These are phyloP conservation scores for Sorex maritimensis DNA, from an alignment of 2,797 vertebrate species.

Conservation along the genomic window DNA sequence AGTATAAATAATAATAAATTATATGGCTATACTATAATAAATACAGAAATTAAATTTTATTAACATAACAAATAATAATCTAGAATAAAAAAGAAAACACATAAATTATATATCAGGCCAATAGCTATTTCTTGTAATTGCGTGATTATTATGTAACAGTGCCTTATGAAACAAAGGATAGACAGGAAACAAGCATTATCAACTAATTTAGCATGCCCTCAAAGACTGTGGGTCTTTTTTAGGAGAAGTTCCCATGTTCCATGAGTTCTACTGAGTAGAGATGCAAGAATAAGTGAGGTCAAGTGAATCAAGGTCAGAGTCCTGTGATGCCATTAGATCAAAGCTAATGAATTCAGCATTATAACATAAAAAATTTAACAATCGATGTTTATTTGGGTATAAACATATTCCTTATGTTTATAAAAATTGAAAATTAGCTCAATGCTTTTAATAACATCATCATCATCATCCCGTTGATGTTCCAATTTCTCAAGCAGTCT, in stretches of 20 bases:
- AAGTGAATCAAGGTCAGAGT: neutral
- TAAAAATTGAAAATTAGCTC: neutral
- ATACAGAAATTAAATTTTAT: neutral
- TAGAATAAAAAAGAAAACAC: constrained; percentile 28
- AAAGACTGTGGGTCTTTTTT: neutral
- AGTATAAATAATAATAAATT: constrained; percentile 20
- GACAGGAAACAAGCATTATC: neutral
- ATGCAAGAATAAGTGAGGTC: neutral
- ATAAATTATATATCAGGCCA: neutral
- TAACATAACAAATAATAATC: constrained; percentile 21
- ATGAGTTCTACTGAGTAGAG: neutral
- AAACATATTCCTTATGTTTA: neutral
- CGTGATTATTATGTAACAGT: neutral
- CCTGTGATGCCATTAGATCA: neutral
- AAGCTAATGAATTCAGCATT: neutral
- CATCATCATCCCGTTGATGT: no score
- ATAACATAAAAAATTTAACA: neutral
- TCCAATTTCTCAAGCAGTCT: no score
- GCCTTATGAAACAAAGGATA: neutral
- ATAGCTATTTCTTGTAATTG: neutral
- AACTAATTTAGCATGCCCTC: neutral
- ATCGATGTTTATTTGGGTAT: neutral
- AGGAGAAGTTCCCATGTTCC: neutral
- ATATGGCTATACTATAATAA: neutral
- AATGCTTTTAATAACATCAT: neutral